Evolutionary conservation across 2,888 invertebrate species (phyloP).

Genomic region (Branchipolynoe longqiensis): DNA sequence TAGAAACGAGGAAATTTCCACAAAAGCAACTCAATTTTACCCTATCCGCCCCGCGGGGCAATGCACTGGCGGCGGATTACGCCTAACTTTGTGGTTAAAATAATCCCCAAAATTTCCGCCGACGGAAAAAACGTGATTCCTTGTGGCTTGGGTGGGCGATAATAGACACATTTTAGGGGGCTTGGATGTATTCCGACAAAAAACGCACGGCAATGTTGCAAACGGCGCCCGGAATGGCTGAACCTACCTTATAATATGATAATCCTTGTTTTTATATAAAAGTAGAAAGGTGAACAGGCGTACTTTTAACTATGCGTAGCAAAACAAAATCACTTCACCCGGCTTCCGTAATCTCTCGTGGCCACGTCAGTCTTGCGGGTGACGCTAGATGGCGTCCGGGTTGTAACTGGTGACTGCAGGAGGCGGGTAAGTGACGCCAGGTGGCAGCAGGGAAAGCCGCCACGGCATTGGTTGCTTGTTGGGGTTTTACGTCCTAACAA

Average conservation of each 20-base stretch:
- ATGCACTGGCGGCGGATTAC: neutral
- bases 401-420: too few species aligned
- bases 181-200: slow-evolving; percentile 22
- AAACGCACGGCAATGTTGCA: neutral
- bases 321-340: slow-evolving; percentile 47
- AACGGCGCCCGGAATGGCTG: neutral
- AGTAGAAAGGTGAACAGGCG: neutral
- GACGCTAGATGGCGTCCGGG: slow-evolving; percentile 22
- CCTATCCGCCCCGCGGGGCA: neutral
- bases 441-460: too few species aligned
- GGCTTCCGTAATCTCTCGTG: slow-evolving; percentile 48
- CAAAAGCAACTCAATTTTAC: neutral
- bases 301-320: slow-evolving; percentile 44
- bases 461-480: too few species aligned
- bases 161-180: neutral
- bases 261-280: slow-evolving; percentile 20
- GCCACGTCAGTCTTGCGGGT: slow-evolving; percentile 39
- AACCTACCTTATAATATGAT: slow-evolving; percentile 47
- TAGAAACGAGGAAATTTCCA: neutral
- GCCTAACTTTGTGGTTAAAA: slow-evolving; percentile 11
- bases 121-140: slow-evolving; percentile 16
- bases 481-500: too few species aligned
- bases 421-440: too few species aligned
- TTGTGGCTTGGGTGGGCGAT: slow-evolving; percentile 54
- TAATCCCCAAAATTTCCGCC: neutral